These are phyloP conservation scores for Seladonia tumulorum DNA, from an alignment of 2,888 invertebrate genomes.

Conservation along the genomic window DNA sequence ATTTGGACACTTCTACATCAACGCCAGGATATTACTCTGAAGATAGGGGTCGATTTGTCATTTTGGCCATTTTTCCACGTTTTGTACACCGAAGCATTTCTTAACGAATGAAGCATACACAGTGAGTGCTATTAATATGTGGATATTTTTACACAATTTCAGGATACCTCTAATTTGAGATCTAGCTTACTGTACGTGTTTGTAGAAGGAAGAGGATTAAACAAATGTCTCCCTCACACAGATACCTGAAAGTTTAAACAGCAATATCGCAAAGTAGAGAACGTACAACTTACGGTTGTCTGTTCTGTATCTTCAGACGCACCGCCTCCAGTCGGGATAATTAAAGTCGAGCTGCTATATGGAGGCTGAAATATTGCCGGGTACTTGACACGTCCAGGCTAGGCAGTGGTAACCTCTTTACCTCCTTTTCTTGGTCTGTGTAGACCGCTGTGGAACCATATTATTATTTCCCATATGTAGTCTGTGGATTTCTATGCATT, in stretches of 20 bases:
- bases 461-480: background rate
- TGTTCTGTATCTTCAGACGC: background rate
- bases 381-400: constrained; percentile 24
- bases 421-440: constrained; percentile 41
- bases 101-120: too few species aligned
- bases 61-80: too few species aligned
- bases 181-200: background rate
- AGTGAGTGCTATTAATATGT: too few species aligned
- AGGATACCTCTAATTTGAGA: too few species aligned
- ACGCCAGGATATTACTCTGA: too few species aligned
- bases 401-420: constrained; percentile 48
- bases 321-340: constrained; percentile 4
- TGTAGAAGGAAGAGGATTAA: background rate
- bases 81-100: too few species aligned
- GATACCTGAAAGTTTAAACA: background rate
- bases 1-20: too few species aligned
- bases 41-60: too few species aligned
- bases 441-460: background rate
- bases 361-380: constrained; percentile 12
- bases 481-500: background rate
- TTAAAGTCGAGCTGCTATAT: constrained; percentile 15
- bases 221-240: background rate
- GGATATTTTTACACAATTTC: too few species aligned
- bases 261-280: background rate
- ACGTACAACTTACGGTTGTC: background rate